Percentiles rank a stretch among this genome's conserved stretches.
Evolutionary conservation across 2,113 vertebrate species (phyloP).

Genomic region (Oryzias celebensis): DNA sequence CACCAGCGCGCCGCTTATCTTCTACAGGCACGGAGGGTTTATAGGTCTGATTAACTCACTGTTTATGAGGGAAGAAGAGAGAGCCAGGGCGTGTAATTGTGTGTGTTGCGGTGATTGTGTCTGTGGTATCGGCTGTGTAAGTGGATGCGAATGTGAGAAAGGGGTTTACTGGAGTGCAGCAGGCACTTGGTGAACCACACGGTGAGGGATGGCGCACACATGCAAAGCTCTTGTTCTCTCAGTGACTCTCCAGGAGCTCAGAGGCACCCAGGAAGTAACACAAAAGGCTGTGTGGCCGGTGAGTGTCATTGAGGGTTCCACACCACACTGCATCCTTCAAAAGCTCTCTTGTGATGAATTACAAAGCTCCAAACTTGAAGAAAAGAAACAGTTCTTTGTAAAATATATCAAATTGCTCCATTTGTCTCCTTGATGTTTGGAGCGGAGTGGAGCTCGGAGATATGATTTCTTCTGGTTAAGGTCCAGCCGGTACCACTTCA

Average conservation of each 20-base stretch:
- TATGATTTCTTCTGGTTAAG: conserved; percentile 38
- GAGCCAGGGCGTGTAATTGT: conserved; percentile 33
- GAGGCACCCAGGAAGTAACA: conserved; percentile 32
- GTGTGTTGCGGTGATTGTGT: conserved; percentile 32
- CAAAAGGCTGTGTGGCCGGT: conserved; percentile 13
- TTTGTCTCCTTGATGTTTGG: conserved; percentile 22
- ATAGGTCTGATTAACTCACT: conserved; percentile 72
- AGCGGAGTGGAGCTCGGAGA: conserved; percentile 16
- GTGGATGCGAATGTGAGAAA: conserved; percentile 37
- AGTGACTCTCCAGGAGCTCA: conserved; percentile 33
- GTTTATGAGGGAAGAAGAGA: conserved; percentile 50
- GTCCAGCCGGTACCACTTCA: conserved; percentile 35
- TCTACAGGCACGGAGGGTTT: conserved; percentile 72
- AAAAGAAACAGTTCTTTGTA: conserved; percentile 2
- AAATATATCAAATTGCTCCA: conserved; percentile 32
- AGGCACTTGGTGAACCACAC: conserved; percentile 25
- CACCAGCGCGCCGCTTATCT: conserved; percentile 75
- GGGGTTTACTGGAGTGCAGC: conserved; percentile 46
- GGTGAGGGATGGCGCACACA: conserved; percentile 10
- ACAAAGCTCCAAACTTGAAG: conserved; percentile 21
- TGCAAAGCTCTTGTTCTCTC: conserved; percentile 27
- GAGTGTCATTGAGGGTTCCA: conserved; percentile 25
- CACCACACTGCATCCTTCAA: conserved; percentile 5
- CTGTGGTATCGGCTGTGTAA: conserved; percentile 9
- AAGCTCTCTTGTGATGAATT: conserved; percentile 20